Evolutionary conservation across 2,113 vertebrate genomes (phyloP), one percentile per base, ranked within the genome.

Genomic region (Leptosomus discolor): DNA sequence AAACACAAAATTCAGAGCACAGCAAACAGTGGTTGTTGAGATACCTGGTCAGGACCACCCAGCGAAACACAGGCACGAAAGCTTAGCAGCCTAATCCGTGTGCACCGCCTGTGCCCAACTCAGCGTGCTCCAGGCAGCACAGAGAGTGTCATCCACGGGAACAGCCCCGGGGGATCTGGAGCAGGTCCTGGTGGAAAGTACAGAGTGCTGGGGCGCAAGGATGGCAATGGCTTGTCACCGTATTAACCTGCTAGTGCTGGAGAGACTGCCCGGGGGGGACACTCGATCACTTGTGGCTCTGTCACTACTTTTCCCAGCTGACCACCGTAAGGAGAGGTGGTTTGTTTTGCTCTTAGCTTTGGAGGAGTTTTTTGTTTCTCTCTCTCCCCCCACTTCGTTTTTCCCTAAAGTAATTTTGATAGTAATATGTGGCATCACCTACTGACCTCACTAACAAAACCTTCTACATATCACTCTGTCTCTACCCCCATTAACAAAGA

Each of bases 201-300:
- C 3, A 2, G 34, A 45, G 29, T 61, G 7, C 15, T 45, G 21
- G 4, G 24, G 36, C 14, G 29, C 18, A 70, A 58, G 20, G 13
- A 36, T 27, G 71, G 29, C 0, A 0, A 37, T 12, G 21, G 24
- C 6, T 84, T 79, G 50, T 48, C 41, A 37, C 6, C 2, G 0
- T 41, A 34, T 50, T 20, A 41, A 58, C n/a, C 23, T 65, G 16
- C n/a, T 84, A 46, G 18, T 54, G 20, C n/a, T 70, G 29, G 15
- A 84, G 24, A 74, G 32, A 37, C 39, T 36, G 20, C 9, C 36
- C 61, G 48, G 20, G 4, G 1, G 5, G 10, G 23, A 36, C 21
- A 43, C 5, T 69, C 9, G 48, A 8, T 64, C 5, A 32, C 11
- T 7, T 23, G 11, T 67, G 36, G 12, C 32, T 32, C 30, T 39